Conservation (phyloP, 2,888 invertebrate genomes). For the Hemithea aestivaria region DNA sequence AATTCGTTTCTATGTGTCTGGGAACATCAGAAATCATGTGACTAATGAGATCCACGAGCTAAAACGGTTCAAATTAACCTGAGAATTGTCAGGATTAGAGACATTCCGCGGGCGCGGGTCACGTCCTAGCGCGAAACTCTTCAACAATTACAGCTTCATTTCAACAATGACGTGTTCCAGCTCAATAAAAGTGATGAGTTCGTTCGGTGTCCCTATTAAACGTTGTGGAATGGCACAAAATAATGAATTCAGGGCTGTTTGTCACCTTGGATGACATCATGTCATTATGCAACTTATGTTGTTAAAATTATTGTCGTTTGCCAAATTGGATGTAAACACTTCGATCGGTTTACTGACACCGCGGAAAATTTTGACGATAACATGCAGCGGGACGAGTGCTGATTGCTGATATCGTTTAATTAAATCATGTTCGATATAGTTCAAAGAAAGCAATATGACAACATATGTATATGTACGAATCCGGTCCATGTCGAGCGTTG, state of each 20-base stretch:
- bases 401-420: slow-evolving; percentile 10
- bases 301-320: slow-evolving; percentile 49
- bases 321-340: slow-evolving; percentile 50
- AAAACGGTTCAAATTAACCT: slow-evolving; percentile 40
- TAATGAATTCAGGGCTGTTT: slow-evolving; percentile 54
- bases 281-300: slow-evolving; percentile 48
- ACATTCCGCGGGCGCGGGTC: slow-evolving; percentile 4
- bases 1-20: slow-evolving; percentile 76
- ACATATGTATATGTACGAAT: slow-evolving; percentile 1
- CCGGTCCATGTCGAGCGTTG: slow-evolving; percentile 5
- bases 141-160: slow-evolving; percentile 36
- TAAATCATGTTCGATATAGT: slow-evolving; percentile 8
- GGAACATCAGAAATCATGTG: slow-evolving; percentile 75
- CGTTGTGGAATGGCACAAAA: slow-evolving; percentile 43
- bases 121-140: slow-evolving; percentile 24
- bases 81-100: slow-evolving; percentile 10
- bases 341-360: slow-evolving; percentile 45
- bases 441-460: slow-evolving; percentile 10
- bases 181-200: slow-evolving; percentile 40
- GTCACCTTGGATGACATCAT: slow-evolving; percentile 52
- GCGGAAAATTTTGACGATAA: slow-evolving; percentile 8
- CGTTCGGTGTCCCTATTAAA: slow-evolving; percentile 43
- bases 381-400: slow-evolving; percentile 2
- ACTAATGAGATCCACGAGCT: slow-evolving; percentile 60
- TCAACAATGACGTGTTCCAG: slow-evolving; percentile 36